Percentiles rank a stretch among this genome's conserved stretches.
Evolutionary conservation across 2,797 vertebrate species (phyloP).

Genomic region (Xiphophorus birchmanni): DNA sequence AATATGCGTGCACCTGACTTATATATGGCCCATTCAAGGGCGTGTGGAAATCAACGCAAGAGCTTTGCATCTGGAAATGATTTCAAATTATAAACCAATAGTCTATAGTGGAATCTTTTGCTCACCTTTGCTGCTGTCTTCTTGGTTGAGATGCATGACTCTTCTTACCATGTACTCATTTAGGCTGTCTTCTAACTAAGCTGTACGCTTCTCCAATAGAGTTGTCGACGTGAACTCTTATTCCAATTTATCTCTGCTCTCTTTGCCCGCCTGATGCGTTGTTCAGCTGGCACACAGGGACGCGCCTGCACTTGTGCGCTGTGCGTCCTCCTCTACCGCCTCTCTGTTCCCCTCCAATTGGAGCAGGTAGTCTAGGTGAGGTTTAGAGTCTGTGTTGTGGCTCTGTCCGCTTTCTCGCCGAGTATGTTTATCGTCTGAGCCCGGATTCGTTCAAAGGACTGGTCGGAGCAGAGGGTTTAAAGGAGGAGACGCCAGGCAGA

Average conservation of each 20-base stretch:
- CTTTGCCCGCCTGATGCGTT: conserved; percentile 55
- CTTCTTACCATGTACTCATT: conserved; percentile 66
- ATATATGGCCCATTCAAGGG: conserved; percentile 77
- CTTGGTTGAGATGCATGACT: conserved; percentile 85
- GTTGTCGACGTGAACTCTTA: conserved; percentile 69
- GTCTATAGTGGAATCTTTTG: conserved; percentile 36
- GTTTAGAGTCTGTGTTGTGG: conserved; percentile 54
- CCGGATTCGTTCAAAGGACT: conserved; percentile 59
- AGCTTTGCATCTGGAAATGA: conserved; percentile 57
- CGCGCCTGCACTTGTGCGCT: conserved; percentile 76
- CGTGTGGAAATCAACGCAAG: conserved; percentile 72
- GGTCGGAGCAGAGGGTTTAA: conserved; percentile 57
- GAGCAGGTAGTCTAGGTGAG: conserved; percentile 73
- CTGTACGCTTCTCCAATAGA: conserved; percentile 50
- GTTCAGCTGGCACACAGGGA: conserved; percentile 66
- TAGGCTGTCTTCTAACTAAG: conserved; percentile 50
- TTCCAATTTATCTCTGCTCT: conserved; percentile 59
- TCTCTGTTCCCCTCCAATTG: conserved; percentile 49
- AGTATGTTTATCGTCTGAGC: conserved; percentile 34
- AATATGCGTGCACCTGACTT: conserved; percentile 61
- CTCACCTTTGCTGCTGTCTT: conserved; percentile 83
- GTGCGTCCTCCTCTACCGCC: conserved; percentile 62
- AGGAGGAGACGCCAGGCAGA: conserved; percentile 77
- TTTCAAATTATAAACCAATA: conserved; percentile 31
- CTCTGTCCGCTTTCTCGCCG: conserved; percentile 30